Base-by-base conservation (phyloP, 2,113 vertebrate genomes). In the Drymodes brunneopygia region DNA sequence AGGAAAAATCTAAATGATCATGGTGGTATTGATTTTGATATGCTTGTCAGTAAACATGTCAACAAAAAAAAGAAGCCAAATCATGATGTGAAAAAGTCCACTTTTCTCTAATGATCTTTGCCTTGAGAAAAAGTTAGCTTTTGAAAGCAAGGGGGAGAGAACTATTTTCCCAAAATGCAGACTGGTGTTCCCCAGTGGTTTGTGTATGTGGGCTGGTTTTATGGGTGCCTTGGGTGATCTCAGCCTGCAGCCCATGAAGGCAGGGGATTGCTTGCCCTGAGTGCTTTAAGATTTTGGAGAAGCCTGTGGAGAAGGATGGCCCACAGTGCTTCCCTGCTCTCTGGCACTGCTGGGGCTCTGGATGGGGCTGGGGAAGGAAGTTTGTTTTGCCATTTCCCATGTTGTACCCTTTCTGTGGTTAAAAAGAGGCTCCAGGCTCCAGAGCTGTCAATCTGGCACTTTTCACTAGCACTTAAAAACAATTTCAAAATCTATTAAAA, bases 371-470 rank as follows among this genome's bases (percentile, higher is more conserved):
- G 27, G 60, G 56, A 64, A 88, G 75, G 88, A 94, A 90, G 88
- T 50, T 74, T 84, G 51, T 29, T 92, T 88, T 81, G 82, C 53
- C 40, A 4, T 84, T 94, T 92, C 88, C 79, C 22, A 0, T 74
- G 40, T 75, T 45, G 33, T 27, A 7, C 67, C 51, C 71, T 16
- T 90, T 80, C 81, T 81, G 82, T 1, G 3, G 72, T 81, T 79
- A 36, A 64, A 95, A 90, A 50, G 64, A 73, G 84, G 73, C 60
- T 78, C 80, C 90, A 93, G 81, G n/a, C 84, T 88, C 74, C 86
- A 61, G 82, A 93, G 60, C 69, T 90, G 86, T 93, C 95, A 96
- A 83, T 88, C 88, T 96, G 93, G 90, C 95, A 95, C 95, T 95
- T 96, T 81, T 93, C 95, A 94, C 92, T 70, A 80, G 86, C 86